Conservation (phyloP, 2,797 vertebrate genomes). For the Arremon aurantiirostris region DNA sequence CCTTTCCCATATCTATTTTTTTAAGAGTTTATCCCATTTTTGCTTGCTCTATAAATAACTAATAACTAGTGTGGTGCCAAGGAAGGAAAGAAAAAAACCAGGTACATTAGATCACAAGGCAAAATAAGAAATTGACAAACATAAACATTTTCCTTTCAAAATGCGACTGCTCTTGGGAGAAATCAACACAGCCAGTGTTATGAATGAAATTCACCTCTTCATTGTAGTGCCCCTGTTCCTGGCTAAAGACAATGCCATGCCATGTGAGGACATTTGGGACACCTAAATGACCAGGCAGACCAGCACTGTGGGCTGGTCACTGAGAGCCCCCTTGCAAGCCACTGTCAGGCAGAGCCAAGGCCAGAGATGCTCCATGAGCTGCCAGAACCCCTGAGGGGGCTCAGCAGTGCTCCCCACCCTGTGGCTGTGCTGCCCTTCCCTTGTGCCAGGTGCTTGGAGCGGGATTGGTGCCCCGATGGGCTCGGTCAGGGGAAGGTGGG, state of each 20-base stretch:
- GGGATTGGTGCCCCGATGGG: fast-evolving
- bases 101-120: background rate
- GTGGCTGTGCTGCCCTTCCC: background rate
- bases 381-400: background rate
- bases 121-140: background rate
- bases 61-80: background rate
- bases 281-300: fast-evolving
- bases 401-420: background rate
- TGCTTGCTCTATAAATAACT: background rate
- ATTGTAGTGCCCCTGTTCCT: background rate
- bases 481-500: background rate
- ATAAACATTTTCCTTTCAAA: background rate
- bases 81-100: background rate
- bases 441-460: background rate
- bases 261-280: background rate
- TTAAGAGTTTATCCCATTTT: background rate
- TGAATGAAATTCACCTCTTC: background rate
- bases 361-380: background rate
- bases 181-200: background rate
- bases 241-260: background rate
- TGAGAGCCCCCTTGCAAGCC: background rate
- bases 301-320: fast-evolving
- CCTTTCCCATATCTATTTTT: background rate
- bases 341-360: background rate
- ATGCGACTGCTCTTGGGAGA: background rate